A percentile compares a stretch with the other conserved stretches of the same genome.
These are phyloP conservation scores for Dasypogon diadema DNA, from an alignment of 2,888 invertebrate species.

Conservation along the genomic window DNA sequence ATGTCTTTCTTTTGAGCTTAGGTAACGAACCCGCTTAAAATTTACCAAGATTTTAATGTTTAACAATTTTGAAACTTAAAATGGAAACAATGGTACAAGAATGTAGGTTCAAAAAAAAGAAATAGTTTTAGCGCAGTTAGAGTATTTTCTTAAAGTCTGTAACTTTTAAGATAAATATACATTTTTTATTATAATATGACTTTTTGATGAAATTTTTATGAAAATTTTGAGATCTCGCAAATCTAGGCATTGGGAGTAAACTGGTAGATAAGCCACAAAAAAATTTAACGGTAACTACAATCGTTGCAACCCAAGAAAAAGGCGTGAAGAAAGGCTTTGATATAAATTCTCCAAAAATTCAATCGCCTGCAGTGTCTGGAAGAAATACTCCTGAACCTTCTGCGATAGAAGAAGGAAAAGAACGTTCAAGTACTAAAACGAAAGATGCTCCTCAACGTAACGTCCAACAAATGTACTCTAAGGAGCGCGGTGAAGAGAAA, in stretches of 20 bases:
- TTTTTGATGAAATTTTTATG: neutral
- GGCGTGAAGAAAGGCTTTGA: constrained; percentile 63
- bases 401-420: constrained; percentile 58
- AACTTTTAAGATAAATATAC: neutral
- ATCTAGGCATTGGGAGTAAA: constrained; percentile 57
- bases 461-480: constrained; percentile 73
- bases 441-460: constrained; percentile 69
- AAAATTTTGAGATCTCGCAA: constrained; percentile 11
- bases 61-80: too few relatives aligned
- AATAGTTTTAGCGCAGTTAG: neutral
- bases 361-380: constrained; percentile 76
- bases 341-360: constrained; percentile 73
- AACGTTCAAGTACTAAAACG: constrained; percentile 57
- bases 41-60: too few relatives aligned
- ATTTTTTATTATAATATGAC: neutral
- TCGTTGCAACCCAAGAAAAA: constrained; percentile 59
- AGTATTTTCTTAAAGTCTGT: neutral
- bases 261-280: constrained; percentile 53
- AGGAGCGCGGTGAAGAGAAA: constrained; percentile 83
- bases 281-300: constrained; percentile 58
- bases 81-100: neutral
- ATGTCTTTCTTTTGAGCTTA: too few relatives aligned
- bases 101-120: neutral
- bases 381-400: constrained; percentile 70
- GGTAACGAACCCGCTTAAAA: too few relatives aligned